Conservation (phyloP, 2,797 vertebrate species). For the Chromobotia macracanthus region DNA sequence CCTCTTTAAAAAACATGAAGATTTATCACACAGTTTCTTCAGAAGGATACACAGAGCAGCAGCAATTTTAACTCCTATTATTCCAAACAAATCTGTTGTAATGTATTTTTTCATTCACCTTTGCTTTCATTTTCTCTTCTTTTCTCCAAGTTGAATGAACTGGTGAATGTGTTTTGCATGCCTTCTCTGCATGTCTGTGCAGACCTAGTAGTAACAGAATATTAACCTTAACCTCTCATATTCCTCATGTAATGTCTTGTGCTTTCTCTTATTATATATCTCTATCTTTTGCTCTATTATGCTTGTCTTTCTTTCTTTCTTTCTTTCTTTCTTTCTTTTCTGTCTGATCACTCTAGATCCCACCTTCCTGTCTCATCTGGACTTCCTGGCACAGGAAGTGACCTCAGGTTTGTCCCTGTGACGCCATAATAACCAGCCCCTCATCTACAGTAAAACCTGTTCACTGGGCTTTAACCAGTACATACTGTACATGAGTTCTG, state of each 20-base stretch:
- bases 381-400: conserved; percentile 87
- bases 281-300: conserved; percentile 29
- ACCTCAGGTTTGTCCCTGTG: conserved; percentile 86
- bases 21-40: no score
- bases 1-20: no score
- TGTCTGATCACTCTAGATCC: conserved; percentile 77
- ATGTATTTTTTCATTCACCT: no score
- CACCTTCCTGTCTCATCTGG: conserved; percentile 88
- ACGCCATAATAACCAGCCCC: not conserved
- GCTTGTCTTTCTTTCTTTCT: not conserved
- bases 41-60: no score
- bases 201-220: not conserved
- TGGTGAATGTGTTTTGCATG: no score
- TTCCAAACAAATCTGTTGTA: no score
- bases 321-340: conserved; percentile 28
- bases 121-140: no score
- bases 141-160: no score
- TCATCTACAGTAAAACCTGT: not conserved
- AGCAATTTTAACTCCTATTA: no score
- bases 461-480: not conserved
- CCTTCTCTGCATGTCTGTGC: no score
- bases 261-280: conserved; percentile 44
- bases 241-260: conserved; percentile 59
- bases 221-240: conserved; percentile 31
- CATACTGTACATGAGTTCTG: not conserved